Conservation (phyloP, 2,797 vertebrate species). For the Spinibarbus caldwelli region DNA sequence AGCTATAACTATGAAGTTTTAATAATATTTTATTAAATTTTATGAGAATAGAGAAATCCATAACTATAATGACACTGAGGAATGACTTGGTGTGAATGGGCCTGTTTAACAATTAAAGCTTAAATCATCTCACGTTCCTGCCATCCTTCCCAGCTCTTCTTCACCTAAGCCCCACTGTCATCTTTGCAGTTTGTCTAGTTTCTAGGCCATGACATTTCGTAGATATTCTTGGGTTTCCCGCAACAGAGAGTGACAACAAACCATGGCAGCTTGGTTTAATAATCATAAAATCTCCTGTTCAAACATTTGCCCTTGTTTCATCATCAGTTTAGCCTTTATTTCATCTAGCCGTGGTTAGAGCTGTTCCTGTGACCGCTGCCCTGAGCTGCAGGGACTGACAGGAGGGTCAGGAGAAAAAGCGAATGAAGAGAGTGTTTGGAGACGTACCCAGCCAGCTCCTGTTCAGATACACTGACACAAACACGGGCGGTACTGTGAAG, state of each 20-base stretch:
- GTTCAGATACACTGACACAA: slow-evolving; percentile 97
- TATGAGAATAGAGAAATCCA: background rate
- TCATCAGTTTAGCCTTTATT: slow-evolving; percentile 2
- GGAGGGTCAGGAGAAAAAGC: slow-evolving; percentile 27
- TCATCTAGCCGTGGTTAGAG: slow-evolving; percentile 24
- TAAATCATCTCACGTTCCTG: background rate
- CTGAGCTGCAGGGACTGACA: slow-evolving; percentile 41
- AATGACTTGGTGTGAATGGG: background rate
- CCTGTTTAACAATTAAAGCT: slow-evolving; percentile 14
- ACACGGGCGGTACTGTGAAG: slow-evolving; percentile 97
- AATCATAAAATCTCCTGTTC: slow-evolving; percentile 30
- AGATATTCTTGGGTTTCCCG: slow-evolving; percentile 33
- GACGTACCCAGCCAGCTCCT: slow-evolving; percentile 98
- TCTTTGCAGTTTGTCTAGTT: background rate
- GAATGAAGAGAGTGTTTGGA: slow-evolving; percentile 49
- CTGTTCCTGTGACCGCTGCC: slow-evolving; percentile 73
- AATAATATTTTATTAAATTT: background rate
- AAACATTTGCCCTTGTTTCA: slow-evolving; percentile 34
- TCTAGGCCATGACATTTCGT: slow-evolving; percentile 40
- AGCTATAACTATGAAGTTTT: background rate
- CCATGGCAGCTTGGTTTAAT: slow-evolving; percentile 22
- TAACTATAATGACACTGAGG: background rate
- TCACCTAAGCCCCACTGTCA: slow-evolving; percentile 5
- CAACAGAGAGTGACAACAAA: slow-evolving; percentile 38
- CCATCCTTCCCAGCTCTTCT: background rate